These are phyloP conservation scores for Chondrosia reniformis DNA, from an alignment of 37 sponge, comb jelly and placozoan genomes.

Conservation along the genomic window DNA sequence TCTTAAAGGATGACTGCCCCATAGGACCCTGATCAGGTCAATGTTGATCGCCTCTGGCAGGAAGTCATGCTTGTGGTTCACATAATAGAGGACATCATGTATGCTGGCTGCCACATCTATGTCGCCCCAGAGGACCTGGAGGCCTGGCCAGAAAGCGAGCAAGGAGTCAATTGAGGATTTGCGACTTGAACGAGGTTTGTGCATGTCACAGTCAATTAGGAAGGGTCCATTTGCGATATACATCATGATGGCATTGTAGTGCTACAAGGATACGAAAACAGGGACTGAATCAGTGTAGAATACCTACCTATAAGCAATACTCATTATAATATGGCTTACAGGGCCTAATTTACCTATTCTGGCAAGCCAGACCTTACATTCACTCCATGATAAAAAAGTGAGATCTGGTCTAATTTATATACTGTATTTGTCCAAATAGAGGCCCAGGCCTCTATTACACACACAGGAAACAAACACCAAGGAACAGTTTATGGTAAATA, in stretches of 20 bases:
- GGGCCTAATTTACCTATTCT: too few species aligned
- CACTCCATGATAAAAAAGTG: not conserved
- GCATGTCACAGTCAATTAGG: constrained; percentile 78
- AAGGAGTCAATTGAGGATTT: constrained; percentile 84
- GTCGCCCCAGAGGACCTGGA: constrained; percentile 91
- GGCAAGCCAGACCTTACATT: too few species aligned
- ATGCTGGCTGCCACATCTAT: constrained; percentile 62
- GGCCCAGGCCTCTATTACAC: too few species aligned
- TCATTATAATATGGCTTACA: not conserved
- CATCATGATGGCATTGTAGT: constrained; percentile 76
- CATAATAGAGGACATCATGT: constrained; percentile 77
- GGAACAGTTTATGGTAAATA: too few species aligned
- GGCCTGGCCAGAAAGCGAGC: constrained; percentile 98
- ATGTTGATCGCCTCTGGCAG: constrained; percentile 89
- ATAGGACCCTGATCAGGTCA: constrained; percentile 68
- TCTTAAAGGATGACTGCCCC: constrained; percentile 89
- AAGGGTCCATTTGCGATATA: constrained; percentile 67
- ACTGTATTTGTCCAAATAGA: too few species aligned
- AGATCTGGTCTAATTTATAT: not conserved
- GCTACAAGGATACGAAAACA: constrained; percentile 35
- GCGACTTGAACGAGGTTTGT: constrained; percentile 50
- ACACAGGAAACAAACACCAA: too few species aligned
- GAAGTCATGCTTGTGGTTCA: constrained; percentile 70
- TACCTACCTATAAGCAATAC: not conserved
- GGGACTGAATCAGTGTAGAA: not conserved